Base-by-base conservation (phyloP, 2,113 vertebrate genomes). In the Diadophis punctatus region DNA sequence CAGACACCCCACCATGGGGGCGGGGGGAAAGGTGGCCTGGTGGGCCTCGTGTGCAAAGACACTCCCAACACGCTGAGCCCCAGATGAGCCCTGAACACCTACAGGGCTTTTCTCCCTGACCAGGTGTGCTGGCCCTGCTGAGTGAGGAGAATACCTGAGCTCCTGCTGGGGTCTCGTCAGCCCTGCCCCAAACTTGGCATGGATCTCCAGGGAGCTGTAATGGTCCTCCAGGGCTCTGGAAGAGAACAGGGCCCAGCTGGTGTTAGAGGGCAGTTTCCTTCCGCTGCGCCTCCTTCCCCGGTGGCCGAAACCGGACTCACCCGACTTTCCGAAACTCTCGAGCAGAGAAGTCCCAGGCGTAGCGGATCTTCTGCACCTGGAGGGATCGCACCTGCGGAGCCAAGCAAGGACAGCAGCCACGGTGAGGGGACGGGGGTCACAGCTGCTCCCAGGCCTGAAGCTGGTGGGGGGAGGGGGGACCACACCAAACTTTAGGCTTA, bases 331-430 rank as follows among this genome's bases (percentile, higher is more conserved):
- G 97, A 90, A 98, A 98, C 46, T 95, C 89, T 55, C 96, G 97
- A 95, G 95, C 96, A 46, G 56, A 93, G 86, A 95, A 93, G 95
- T 98, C 96, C 98, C 98, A 98, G 93, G 98, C 95, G 86, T 98
- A 98, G 39, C 96, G 96, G 94, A 98, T 97, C 95, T 97, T 98
- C 96, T 98, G 98, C 39, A 98, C 97, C 91, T 97, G 96, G 92
- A 98, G 96, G 53, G 93, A 97, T 93, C 96, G 97, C 58, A 98
- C 97, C 98, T 98, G 94, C 34, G 95, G 95, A 95, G 95, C 23
- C 89, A 94, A 95, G 88, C 60, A 95, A 4, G 25, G 68, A 63
- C 49, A 93, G 89, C 12, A 89, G 94, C 5, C 90, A 0, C 3
- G 12, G 23, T 20, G 84, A 60, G 18, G 52, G 0, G 7, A 55